These are phyloP conservation scores for Oscheius sp. DNA, from an alignment of 2,888 invertebrate species.

Conservation along the genomic window DNA sequence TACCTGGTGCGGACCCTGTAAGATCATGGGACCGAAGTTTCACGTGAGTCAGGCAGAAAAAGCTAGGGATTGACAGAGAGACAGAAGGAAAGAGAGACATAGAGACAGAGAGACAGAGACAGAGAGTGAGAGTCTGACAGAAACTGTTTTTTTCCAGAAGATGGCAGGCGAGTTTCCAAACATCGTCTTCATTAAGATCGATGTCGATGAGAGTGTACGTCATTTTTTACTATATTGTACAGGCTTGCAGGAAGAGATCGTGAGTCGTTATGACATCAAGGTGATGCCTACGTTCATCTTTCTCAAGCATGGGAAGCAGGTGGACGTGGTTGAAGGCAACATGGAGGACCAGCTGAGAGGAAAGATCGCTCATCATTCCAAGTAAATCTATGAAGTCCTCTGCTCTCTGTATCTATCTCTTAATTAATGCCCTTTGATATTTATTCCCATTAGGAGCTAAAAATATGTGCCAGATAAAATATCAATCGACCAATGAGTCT, in stretches of 20 bases:
- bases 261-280: constrained; percentile 60
- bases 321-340: constrained; percentile 63
- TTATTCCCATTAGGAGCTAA: too few species aligned
- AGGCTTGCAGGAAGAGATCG: constrained; percentile 60
- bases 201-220: constrained; percentile 60
- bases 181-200: constrained; percentile 56
- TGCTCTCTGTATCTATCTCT: too few species aligned
- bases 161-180: constrained; percentile 49
- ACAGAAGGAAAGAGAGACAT: too few species aligned
- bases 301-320: constrained; percentile 62
- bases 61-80: too few species aligned
- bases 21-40: constrained; percentile 59
- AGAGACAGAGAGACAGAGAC: too few species aligned
- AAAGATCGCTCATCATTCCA: constrained; percentile 3
- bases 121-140: too few species aligned
- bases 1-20: constrained; percentile 69
- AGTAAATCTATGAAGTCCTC: neutral
- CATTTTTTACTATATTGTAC: neutral
- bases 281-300: constrained; percentile 72
- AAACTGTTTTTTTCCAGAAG: constrained; percentile 37
- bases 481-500: too few species aligned
- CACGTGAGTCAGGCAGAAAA: constrained; percentile 36
- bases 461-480: too few species aligned
- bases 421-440: too few species aligned
- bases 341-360: constrained; percentile 55